Base-by-base conservation (phyloP, 2,888 invertebrate species). In the Oscheius sp. region DNA sequence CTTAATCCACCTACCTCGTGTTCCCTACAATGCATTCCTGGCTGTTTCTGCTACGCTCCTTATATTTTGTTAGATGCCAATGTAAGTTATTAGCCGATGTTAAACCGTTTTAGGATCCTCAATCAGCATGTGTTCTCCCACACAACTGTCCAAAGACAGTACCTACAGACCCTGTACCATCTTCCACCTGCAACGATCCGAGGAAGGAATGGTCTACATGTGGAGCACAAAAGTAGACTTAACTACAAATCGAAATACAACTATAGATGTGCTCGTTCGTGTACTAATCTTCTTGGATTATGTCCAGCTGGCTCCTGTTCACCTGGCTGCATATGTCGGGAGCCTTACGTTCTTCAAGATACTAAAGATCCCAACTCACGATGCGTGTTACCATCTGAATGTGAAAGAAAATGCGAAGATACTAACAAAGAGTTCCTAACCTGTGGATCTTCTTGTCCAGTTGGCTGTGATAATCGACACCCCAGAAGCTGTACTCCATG, bases 391-490 rank as follows among this genome's bases (percentile, higher is more conserved):
- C 82, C 81, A 1, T 72, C 74, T 8, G 78, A 81, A 65, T 82
- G 82, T 59, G 72, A 77, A 22, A 54, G 68, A 26, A 68, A 67
- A 9, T 77, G 79, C 47, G 73, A 77, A 32, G 77, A 79, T 63
- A 68, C 72, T 2, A 56, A 59, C 28, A 77, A 73, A 68, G 81
- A 82, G 50, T 80, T 73, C 59, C 65, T 74, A 9, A 72, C 73
- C 5, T 80, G 81, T 50, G 81, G 78, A 8, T 79, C 82, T 20
- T 79, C 82, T 1, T 83, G 83, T 65, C 83, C 83, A 5, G 71
- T 83, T 50, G 83, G 80, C 20, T 83, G 83, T 50, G 80, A 82
- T 41, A 83, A 81, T 47, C 70, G 76, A 3, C 73, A 74, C 47
- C 77, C 76, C 8, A 71, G 72, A 9, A 73, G 73, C 44, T 84